Conservation (phyloP, 2,797 vertebrate genomes). For the Halcyon chelicuti region DNA sequence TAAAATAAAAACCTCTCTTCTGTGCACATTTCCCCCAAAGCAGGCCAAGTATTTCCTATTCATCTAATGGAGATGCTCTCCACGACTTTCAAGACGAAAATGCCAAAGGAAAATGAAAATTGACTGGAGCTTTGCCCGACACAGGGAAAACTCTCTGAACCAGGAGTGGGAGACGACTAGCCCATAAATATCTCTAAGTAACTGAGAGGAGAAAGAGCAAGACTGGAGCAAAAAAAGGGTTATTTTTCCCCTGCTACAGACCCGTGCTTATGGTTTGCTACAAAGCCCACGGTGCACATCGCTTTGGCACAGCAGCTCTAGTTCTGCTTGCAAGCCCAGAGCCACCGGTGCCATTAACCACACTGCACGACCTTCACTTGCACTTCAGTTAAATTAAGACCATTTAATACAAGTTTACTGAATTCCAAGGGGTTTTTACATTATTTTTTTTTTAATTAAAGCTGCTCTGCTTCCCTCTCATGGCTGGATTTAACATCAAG, state of each 20-base stretch:
- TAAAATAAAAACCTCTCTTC: not conserved
- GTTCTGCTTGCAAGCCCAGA: not conserved
- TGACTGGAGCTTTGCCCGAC: not conserved
- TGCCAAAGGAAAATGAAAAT: slow-evolving; percentile 37
- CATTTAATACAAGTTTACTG: not conserved
- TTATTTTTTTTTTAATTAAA: not conserved
- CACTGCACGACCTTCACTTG: not conserved
- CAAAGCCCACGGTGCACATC: fast-evolving
- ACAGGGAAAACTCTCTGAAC: not conserved
- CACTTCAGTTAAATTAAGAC: not conserved
- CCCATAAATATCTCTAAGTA: not conserved
- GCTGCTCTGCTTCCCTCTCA: not conserved
- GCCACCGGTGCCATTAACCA: not conserved
- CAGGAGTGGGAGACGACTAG: not conserved
- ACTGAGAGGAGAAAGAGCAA: not conserved
- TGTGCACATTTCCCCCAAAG: not conserved
- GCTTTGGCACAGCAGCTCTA: not conserved
- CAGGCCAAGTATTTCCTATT: slow-evolving; percentile 9
- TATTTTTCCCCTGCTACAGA: not conserved
- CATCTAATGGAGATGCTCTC: slow-evolving; percentile 1
- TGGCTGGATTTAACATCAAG: not conserved
- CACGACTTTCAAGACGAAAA: not conserved
- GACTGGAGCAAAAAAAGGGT: not conserved
- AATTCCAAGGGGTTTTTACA: not conserved
- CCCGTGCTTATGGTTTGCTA: not conserved